Evolutionary conservation across 2,797 vertebrate genomes (phyloP).

Genomic region (Hoplostethus mediterraneus): DNA sequence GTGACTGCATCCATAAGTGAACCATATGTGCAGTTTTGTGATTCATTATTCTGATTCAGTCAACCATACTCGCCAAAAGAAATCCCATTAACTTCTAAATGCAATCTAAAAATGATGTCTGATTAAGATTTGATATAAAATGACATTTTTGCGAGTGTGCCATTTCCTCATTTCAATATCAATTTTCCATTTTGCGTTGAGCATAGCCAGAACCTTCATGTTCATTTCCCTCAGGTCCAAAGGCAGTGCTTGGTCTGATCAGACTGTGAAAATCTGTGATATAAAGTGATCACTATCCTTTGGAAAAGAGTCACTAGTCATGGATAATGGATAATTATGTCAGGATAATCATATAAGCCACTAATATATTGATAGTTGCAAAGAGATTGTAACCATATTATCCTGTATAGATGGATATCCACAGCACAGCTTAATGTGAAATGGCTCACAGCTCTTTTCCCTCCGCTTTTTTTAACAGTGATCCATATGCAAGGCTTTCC

Average conservation of each 20-base stretch:
- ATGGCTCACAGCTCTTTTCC: slow-evolving; percentile 17
- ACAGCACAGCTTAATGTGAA: not conserved
- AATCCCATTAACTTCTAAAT: too few relatives aligned
- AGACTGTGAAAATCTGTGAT: not conserved
- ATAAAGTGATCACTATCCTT: slow-evolving; percentile 3
- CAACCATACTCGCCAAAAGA: too few relatives aligned
- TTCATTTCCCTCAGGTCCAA: slow-evolving; percentile 14
- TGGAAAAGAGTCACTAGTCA: not conserved
- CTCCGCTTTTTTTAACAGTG: slow-evolving; percentile 79
- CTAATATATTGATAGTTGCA: not conserved
- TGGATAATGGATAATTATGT: too few relatives aligned
- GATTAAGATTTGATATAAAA: too few relatives aligned
- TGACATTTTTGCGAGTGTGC: too few relatives aligned
- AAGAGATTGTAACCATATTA: not conserved
- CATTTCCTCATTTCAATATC: slow-evolving; percentile 12
- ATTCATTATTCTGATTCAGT: too few relatives aligned
- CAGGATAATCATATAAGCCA: not conserved
- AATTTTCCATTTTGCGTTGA: slow-evolving; percentile 8
- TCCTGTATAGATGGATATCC: not conserved
- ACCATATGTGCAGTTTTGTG: too few relatives aligned
- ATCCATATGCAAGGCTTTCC: slow-evolving; percentile 94
- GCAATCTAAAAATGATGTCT: too few relatives aligned
- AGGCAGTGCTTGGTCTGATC: not conserved
- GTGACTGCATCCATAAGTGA: not conserved
- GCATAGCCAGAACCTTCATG: slow-evolving; percentile 7